Evolutionary conservation across 2,113 vertebrate genomes (phyloP).

Genomic region (Struthidea cinerea): DNA sequence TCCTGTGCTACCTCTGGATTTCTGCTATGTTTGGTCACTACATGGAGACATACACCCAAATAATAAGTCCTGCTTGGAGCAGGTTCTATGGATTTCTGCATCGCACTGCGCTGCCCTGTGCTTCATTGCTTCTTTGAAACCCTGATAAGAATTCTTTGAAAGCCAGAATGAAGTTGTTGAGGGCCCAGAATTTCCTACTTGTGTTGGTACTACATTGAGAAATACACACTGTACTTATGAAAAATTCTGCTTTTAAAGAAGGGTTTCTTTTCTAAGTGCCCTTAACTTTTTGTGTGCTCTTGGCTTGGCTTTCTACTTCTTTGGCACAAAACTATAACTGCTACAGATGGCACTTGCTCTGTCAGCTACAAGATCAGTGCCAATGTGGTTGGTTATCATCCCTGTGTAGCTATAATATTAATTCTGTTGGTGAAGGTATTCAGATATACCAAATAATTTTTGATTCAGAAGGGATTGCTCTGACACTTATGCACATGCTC

Average conservation of each 20-base stretch:
- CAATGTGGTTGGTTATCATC: neutral
- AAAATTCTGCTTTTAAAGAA: neutral
- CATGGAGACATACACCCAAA: neutral
- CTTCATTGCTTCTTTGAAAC: neutral
- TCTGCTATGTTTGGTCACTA: neutral
- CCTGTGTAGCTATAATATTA: neutral
- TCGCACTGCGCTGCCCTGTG: neutral
- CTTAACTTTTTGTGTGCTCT: neutral
- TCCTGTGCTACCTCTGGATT: neutral
- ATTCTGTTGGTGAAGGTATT: neutral
- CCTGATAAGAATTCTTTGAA: neutral
- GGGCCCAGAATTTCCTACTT: neutral
- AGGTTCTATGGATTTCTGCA: neutral
- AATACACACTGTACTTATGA: fast-evolving
- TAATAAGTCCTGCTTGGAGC: neutral
- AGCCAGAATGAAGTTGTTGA: neutral
- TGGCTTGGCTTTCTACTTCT: neutral
- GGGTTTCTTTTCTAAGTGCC: neutral
- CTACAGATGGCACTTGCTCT: neutral
- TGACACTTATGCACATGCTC: fast-evolving
- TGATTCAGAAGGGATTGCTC: neutral
- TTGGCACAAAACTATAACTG: neutral
- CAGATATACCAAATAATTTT: neutral
- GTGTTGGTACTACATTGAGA: neutral
- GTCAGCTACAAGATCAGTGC: neutral